A percentile compares a stretch with the other conserved stretches of the same genome.
Evolutionary conservation across 2,797 vertebrate genomes (phyloP).

Genomic region (Momotus momota): DNA sequence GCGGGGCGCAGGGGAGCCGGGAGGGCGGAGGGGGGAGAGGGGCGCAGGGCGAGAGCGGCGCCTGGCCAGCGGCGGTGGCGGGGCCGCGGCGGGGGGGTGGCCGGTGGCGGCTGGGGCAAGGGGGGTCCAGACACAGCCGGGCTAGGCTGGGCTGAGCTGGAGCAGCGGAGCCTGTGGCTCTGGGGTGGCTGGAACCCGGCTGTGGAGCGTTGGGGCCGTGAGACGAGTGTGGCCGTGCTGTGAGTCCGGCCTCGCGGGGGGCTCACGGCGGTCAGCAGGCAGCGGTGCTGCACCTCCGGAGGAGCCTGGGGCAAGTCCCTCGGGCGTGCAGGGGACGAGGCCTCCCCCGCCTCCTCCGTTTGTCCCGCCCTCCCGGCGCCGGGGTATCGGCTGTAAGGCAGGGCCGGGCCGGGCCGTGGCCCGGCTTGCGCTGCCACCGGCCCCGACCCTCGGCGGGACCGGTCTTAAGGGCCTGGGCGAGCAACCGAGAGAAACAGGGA

Average conservation of each 20-base stretch:
- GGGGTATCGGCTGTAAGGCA: background rate
- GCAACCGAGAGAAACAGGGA: too few species aligned
- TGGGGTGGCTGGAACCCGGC: background rate
- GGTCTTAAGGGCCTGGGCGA: too few species aligned
- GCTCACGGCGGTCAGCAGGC: background rate
- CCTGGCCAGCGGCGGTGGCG: background rate
- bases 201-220: background rate
- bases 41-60: background rate
- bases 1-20: background rate
- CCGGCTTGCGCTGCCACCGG: background rate
- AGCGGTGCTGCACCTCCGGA: background rate
- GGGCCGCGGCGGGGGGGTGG: background rate
- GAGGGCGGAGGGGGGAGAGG: background rate
- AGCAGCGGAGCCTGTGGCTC: background rate
- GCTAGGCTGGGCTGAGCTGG: too few species aligned
- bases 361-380: constrained; percentile 19
- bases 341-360: background rate
- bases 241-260: too few species aligned
- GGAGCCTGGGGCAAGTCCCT: background rate
- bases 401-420: background rate
- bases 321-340: background rate
- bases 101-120: too few species aligned
- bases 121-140: too few species aligned
- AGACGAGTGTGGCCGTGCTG: background rate
- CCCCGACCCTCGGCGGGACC: background rate